Percentiles rank a stretch among this genome's conserved stretches.
Evolutionary conservation across 2,113 vertebrate species (phyloP).

Genomic region (Ginglymostoma cirratum): DNA sequence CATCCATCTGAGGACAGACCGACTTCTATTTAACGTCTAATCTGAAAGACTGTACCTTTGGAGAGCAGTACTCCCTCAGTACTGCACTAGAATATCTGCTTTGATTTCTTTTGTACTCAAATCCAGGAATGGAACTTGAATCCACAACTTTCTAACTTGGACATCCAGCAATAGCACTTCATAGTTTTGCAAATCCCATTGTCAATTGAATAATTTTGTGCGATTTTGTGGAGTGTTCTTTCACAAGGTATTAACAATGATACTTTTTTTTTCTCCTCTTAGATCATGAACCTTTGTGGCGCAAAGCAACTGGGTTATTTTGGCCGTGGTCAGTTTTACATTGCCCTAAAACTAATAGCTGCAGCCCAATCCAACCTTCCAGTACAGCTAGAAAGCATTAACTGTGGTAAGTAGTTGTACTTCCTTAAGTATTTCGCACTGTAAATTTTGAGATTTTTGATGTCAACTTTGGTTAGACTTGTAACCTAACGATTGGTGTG

Average conservation of each 20-base stretch:
- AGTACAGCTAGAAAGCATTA: conserved; percentile 75
- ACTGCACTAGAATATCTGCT: no score
- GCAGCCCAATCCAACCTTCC: conserved; percentile 80
- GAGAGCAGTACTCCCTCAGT: no score
- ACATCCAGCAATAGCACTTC: neutral
- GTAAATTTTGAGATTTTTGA: neutral
- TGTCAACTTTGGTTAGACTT: neutral
- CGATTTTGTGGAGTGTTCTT: neutral
- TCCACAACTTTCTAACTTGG: no score
- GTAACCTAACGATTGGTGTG: neutral
- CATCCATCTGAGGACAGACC: no score
- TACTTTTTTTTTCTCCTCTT: conserved; percentile 44
- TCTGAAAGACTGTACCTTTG: no score
- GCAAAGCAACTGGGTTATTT: conserved; percentile 85
- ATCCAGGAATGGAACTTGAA: no score
- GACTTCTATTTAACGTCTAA: no score
- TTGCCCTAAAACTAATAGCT: conserved; percentile 85
- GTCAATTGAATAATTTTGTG: neutral
- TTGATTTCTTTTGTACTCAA: no score
- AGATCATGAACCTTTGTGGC: conserved; percentile 88
- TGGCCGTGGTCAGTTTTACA: conserved; percentile 78
- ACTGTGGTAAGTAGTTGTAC: conserved; percentile 68
- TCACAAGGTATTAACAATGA: neutral
- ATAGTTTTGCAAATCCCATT: neutral
- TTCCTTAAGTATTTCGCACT: neutral